These are phyloP conservation scores for Scrobipalpa atriplicella DNA, from an alignment of 2,888 invertebrate genomes.

Conservation along the genomic window DNA sequence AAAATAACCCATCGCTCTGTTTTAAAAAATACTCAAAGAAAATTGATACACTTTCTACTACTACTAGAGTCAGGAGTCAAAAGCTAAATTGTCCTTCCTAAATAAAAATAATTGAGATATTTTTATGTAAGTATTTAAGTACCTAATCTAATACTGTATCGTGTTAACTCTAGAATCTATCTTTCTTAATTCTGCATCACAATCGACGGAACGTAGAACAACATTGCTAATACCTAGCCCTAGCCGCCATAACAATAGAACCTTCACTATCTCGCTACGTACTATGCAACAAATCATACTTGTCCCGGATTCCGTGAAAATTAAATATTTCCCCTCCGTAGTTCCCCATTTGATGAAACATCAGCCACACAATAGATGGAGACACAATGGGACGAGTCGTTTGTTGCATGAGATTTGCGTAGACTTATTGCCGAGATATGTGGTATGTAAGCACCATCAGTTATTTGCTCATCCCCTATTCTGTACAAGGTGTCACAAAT, in stretches of 20 bases:
- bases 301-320: conserved; percentile 17
- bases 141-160: no score
- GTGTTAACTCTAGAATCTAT: no score
- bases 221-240: neutral
- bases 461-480: conserved; percentile 7
- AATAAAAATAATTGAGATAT: no score
- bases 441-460: neutral
- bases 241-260: neutral
- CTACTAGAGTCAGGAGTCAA: no score
- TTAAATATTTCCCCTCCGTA: conserved; percentile 17
- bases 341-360: conserved; percentile 30
- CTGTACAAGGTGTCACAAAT: neutral
- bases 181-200: no score
- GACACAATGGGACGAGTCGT: conserved; percentile 47
- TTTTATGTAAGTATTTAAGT: no score
- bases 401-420: conserved; percentile 42
- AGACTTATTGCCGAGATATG: conserved; percentile 39
- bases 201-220: no score
- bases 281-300: conserved; percentile 30
- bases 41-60: no score
- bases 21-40: no score
- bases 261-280: neutral
- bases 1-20: no score
- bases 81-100: no score
- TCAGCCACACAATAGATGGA: conserved; percentile 37